Percentiles rank a stretch among this genome's conserved stretches.
Conservation (phyloP, 1,140 invertebrate species). For the Araneus ventricosus region DNA sequence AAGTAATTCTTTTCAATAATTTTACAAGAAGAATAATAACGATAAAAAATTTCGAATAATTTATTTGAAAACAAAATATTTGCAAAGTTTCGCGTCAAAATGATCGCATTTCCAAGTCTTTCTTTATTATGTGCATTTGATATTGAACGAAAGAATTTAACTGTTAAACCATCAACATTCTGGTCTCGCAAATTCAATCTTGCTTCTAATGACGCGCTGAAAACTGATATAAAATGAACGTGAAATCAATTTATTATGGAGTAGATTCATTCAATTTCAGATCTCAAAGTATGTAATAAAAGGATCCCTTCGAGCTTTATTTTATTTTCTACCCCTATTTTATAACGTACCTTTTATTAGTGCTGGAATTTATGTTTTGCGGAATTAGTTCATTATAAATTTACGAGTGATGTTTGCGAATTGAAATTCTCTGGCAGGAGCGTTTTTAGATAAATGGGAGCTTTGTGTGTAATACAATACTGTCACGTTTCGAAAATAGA, state of each 20-base stretch:
- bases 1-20: no score
- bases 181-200: neutral
- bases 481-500: no score
- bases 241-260: neutral
- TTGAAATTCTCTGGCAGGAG: neutral
- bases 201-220: neutral
- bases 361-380: neutral
- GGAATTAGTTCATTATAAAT: neutral
- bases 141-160: no score
- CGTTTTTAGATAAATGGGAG: neutral
- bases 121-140: no score
- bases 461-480: no score
- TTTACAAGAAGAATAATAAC: no score
- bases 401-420: neutral
- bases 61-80: no score
- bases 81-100: no score
- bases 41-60: no score
- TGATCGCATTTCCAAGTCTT: no score
- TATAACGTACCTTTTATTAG: neutral
- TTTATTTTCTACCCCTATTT: neutral
- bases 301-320: neutral
- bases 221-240: neutral
- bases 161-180: no score
- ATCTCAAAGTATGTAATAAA: neutral
- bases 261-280: neutral